Evolutionary conservation across 2,113 vertebrate genomes (phyloP), one percentile per base, ranked within the genome.

Genomic region (Manacus vitellinus): DNA sequence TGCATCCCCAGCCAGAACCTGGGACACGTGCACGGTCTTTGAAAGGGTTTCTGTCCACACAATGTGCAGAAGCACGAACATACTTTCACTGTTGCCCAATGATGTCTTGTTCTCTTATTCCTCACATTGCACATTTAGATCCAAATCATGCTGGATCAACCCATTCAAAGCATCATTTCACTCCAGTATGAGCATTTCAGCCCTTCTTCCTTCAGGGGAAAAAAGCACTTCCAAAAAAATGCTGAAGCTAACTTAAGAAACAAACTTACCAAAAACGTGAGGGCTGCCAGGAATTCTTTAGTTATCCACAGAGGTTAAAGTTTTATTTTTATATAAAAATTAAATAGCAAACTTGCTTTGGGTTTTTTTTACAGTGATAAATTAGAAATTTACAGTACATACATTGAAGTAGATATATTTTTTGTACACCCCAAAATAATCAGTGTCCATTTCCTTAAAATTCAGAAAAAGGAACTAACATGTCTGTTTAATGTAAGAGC

Each of bases 351-450:
- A 96, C 92, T 96, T 95, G 94, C n/a, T 90, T 89, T 63, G 58
- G 18, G 12, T 68, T 89, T 89, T 97, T 97, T 98, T 95, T 98
- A 98, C 98, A 98, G 97, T 97, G 98, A 98, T 98, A 98, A 98
- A 98, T 98, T 98, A 98, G 97, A 98, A 97, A 98, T 98, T 98
- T 98, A 98, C 98, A 98, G 97, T 98, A 98, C 98, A 98, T 98
- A 98, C 98, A 98, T 98, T 92, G 85, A 97, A 97, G 96, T 95
- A 97, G 96, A 97, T 97, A 97, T 95, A 97, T 95, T 88, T 95
- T 97, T 97, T 98, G 94, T 98, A 98, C 97, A 98, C 95, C 74
- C 55, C 89, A 82, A 92, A 95, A 94, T 66, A 85, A 96, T 97
- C 97, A 97, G 95, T 96, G 95, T 97, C 92, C 96, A 55, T 95